Base-by-base conservation (phyloP, 2,888 invertebrate species). In the Syritta pipiens region DNA sequence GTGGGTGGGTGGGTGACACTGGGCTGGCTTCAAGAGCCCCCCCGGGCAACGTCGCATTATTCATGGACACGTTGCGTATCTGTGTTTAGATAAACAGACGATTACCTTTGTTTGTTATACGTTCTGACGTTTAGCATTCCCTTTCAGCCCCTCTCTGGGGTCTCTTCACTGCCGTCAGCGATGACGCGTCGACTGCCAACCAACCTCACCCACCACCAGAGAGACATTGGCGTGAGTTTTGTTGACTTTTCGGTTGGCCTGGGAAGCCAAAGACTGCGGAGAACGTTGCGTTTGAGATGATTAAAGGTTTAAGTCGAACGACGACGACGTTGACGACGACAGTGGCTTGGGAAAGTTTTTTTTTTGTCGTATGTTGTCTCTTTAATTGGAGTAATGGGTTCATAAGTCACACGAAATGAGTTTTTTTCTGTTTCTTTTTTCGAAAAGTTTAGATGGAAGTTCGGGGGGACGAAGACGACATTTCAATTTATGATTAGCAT, bases 81-180 rank as follows among this genome's bases (percentile, higher is more conserved):
- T 42, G 14, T 63, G 51, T 42, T 44, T 46, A 60, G 60, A 69
- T 51, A 60, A 69, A 69, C 69, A 69, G 60, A 60, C 60, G 46
- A 60, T 57, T 69, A 60, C 69, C 60, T 60, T 69, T 71, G 69
- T 71, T 60, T 71, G 69, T 60, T 28, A 71, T 71, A 32, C 60
- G 60, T 62, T 62, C 37, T 67, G 53, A 46, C 28, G 49, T 62
- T 55, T 46, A n/a, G n/a, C n/a, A n/a, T 19, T 14, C 35, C 12
- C 53, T 28, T 42, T 19, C 7, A 3, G 22, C 14, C 5, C 32
- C 6, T 24, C n/a, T 9, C 19, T 35, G 10, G 3, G 40, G 51
- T n/a, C n/a, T 10, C 32, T 35, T 44, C n/a, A 9, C 30, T 48
- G 20, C 40, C 10, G 30, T 12, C 42, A 19, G 20, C 42, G 37